Evolutionary conservation across 2,888 invertebrate species (phyloP).

Genomic region (Cephonodes hylas): DNA sequence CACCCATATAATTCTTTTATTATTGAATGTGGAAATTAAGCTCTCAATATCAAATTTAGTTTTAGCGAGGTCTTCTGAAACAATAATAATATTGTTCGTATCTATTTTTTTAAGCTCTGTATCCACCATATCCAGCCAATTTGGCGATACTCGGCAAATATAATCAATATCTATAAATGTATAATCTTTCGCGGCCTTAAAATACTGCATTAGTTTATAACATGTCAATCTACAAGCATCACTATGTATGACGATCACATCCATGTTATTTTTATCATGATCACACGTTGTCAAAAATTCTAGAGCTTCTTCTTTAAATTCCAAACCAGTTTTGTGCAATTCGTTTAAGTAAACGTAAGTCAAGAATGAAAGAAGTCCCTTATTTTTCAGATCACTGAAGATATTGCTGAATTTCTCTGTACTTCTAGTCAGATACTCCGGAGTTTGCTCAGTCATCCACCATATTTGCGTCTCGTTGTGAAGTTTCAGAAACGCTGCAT

Average conservation of each 20-base stretch:
- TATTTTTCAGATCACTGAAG: background rate
- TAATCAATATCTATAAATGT: background rate
- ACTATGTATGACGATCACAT: background rate
- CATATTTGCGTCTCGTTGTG: conserved; percentile 21
- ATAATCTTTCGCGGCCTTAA: background rate
- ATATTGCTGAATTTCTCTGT: background rate
- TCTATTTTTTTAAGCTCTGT: background rate
- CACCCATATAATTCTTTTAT: background rate
- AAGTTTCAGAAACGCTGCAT: conserved; percentile 1
- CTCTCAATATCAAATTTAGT: background rate
- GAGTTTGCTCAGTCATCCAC: conserved; percentile 22
- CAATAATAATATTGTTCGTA: background rate
- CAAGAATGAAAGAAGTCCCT: background rate
- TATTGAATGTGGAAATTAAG: background rate
- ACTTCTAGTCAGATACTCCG: background rate
- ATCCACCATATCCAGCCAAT: background rate
- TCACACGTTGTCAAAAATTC: background rate
- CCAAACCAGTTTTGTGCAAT: background rate
- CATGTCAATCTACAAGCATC: background rate
- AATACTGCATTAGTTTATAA: background rate
- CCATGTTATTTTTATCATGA: background rate
- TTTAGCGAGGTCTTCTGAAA: background rate
- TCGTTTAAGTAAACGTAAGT: background rate
- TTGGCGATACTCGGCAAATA: background rate
- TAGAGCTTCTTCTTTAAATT: background rate